phyloP scores from a whole-genome alignment of 2,113 vertebrate genomes.

The Vidua chalybeata region DNA sequence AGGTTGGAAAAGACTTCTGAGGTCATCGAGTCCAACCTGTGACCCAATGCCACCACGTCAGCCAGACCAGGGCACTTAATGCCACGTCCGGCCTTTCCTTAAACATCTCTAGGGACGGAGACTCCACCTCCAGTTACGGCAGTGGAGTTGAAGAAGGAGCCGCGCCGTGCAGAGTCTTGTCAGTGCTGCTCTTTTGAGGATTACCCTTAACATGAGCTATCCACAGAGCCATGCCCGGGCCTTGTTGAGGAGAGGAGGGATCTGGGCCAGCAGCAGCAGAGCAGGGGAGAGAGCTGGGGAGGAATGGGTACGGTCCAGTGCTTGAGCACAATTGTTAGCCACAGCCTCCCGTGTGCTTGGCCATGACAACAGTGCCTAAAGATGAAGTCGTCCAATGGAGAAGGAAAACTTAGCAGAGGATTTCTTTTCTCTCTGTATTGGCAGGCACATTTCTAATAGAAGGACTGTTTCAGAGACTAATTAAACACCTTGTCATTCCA shows the following conservation, averaged over 20 bases:
- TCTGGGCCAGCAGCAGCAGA: not conserved
- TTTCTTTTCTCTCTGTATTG: not conserved
- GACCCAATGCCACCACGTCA: not conserved
- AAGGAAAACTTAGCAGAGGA: not conserved
- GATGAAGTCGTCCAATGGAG: not conserved
- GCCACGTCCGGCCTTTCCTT: not conserved
- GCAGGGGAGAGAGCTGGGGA: fast-evolving
- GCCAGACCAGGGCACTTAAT: not conserved
- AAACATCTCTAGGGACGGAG: not conserved
- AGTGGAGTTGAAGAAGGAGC: not conserved
- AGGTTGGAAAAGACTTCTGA: not conserved
- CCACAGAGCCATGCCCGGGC: not conserved
- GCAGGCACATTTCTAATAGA: not conserved
- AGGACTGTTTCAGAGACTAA: not conserved
- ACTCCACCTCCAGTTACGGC: not conserved
- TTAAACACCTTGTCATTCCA: not conserved
- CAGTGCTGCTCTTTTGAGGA: fast-evolving
- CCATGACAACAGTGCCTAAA: not conserved
- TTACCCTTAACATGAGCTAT: not conserved
- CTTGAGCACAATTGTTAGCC: not conserved
- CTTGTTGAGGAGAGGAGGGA: not conserved
- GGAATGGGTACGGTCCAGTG: not conserved
- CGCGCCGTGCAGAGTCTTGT: fast-evolving
- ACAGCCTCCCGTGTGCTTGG: not conserved
- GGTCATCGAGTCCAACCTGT: too few relatives aligned